These are phyloP conservation scores for Oryctes rhinoceros DNA, from an alignment of 1,140 invertebrate genomes.

Conservation along the genomic window DNA sequence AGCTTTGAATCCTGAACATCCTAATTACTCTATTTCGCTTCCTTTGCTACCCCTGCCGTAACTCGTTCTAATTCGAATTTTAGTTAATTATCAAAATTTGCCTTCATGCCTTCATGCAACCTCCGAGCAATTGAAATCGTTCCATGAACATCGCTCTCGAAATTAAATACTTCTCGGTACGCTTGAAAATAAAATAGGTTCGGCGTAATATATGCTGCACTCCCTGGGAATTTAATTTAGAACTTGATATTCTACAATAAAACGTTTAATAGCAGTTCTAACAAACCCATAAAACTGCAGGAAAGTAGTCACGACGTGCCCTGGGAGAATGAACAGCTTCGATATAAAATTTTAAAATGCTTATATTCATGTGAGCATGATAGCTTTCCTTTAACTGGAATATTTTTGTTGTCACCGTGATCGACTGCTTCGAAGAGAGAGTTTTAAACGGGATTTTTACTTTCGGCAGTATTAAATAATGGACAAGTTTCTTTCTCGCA, in stretches of 20 bases:
- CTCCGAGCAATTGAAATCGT: neutral
- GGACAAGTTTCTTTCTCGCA: no score
- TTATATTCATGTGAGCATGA: neutral
- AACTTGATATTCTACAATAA: constrained; percentile 29
- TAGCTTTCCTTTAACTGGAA: no score
- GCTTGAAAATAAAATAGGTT: constrained; percentile 1
- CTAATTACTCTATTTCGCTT: no score
- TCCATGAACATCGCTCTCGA: neutral
- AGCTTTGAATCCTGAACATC: no score
- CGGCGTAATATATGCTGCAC: constrained; percentile 13
- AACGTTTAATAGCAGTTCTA: constrained; percentile 15
- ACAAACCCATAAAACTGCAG: constrained; percentile 18
- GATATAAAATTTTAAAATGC: neutral
- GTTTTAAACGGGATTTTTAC: no score
- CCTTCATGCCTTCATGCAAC: neutral
- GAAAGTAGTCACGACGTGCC: neutral
- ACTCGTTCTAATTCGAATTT: neutral
- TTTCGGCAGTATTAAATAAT: no score
- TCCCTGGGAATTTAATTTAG: constrained; percentile 26
- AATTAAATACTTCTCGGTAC: constrained; percentile 10
- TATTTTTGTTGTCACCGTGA: no score
- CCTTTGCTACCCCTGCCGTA: no score
- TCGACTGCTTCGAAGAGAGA: no score
- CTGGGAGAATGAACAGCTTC: neutral
- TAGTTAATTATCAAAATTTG: neutral